A percentile compares a stretch with the other conserved stretches of the same genome.
These are phyloP conservation scores for Laticauda colubrina DNA, from an alignment of 2,113 vertebrate species.

Conservation along the genomic window DNA sequence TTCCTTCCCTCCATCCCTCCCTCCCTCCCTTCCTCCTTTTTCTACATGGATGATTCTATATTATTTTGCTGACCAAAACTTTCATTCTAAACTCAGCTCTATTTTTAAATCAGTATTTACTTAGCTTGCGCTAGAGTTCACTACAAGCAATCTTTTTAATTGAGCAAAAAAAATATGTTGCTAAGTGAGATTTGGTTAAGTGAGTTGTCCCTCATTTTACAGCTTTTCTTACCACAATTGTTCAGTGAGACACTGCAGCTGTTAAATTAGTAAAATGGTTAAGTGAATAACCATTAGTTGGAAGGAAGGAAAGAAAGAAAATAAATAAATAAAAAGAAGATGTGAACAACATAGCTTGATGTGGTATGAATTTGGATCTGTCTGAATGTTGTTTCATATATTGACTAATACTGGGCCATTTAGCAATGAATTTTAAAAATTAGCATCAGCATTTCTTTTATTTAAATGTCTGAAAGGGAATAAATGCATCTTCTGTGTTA, in stretches of 20 bases:
- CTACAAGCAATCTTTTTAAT: neutral
- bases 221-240: neutral
- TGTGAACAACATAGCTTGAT: neutral
- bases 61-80: neutral
- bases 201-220: neutral
- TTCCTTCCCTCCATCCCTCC: neutral
- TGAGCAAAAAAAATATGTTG: neutral
- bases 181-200: neutral
- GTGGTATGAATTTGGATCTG: fast-evolving
- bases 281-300: neutral
- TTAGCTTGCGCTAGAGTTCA: neutral
- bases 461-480: neutral
- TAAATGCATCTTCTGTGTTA: neutral
- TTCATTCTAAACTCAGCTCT: neutral
- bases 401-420: neutral
- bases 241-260: neutral
- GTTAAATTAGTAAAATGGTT: neutral
- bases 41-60: neutral
- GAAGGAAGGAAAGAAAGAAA: no score
- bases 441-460: neutral
- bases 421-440: neutral
- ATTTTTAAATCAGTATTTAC: neutral
- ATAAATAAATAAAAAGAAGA: no score
- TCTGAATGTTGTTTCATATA: neutral
- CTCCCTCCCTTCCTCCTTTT: conserved; percentile 35